Evolutionary conservation across 2,113 vertebrate species (phyloP).

Genomic region (Talpa occidentalis): DNA sequence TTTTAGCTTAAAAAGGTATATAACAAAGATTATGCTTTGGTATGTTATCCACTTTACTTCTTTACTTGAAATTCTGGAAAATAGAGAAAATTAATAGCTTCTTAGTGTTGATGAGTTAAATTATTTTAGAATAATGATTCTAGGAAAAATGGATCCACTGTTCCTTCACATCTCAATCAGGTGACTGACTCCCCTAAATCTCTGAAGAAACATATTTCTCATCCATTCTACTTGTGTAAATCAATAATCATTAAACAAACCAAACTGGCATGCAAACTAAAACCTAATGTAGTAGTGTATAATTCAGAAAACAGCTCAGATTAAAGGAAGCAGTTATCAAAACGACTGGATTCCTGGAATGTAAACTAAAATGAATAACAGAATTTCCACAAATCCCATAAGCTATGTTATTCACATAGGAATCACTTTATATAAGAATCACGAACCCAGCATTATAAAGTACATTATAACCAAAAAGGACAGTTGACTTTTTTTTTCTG

Average conservation of each 20-base stretch:
- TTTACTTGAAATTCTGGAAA: not conserved
- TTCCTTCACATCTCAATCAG: not conserved
- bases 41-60: not conserved
- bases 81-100: not conserved
- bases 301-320: slow-evolving; percentile 54
- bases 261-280: slow-evolving; percentile 68
- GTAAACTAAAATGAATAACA: not conserved
- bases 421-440: slow-evolving; percentile 42
- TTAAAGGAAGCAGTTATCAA: slow-evolving; percentile 53
- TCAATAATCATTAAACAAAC: slow-evolving; percentile 77
- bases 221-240: slow-evolving; percentile 71
- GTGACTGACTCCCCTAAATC: not conserved
- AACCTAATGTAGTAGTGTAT: slow-evolving; percentile 72
- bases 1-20: not conserved
- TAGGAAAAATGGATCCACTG: not conserved
- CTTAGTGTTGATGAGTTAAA: not conserved
- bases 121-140: not conserved
- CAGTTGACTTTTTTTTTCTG: not conserved
- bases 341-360: slow-evolving; percentile 60
- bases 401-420: not conserved
- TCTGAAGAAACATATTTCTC: slow-evolving; percentile 69
- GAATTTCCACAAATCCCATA: slow-evolving; percentile 29
- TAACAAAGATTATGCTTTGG: not conserved
- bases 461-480: not conserved
- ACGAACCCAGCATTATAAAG: slow-evolving; percentile 11